Evolutionary conservation across 2,888 invertebrate genomes (phyloP).

Genomic region (Melinaea marsaeus): DNA sequence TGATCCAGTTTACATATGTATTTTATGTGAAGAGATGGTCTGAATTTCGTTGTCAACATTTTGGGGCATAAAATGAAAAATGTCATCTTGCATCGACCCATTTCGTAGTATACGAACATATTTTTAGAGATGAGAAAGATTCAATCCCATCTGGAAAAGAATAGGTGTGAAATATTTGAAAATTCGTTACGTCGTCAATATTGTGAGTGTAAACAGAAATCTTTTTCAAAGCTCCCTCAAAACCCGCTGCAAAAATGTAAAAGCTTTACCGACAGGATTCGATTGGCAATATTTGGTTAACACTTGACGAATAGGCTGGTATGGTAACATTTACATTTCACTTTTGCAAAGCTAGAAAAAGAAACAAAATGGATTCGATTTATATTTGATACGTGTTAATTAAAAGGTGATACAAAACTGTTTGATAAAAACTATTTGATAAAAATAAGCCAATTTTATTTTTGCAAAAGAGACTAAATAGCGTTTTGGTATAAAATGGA

Average conservation of each 20-base stretch:
- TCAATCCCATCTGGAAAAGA: slow-evolving; percentile 12
- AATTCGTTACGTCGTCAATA: slow-evolving; percentile 9
- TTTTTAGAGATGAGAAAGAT: slow-evolving; percentile 17
- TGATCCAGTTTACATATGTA: no score
- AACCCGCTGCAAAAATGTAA: slow-evolving; percentile 13
- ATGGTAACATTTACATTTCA: no score
- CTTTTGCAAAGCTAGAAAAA: no score
- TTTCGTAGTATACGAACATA: slow-evolving; percentile 9
- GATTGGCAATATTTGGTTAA: slow-evolving; percentile 20
- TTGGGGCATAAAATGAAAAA: neutral
- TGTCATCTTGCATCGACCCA: neutral
- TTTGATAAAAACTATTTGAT: no score
- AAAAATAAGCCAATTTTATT: no score
- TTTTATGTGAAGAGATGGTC: no score
- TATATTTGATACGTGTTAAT: neutral
- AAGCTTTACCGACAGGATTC: slow-evolving; percentile 16
- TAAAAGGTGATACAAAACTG: no score
- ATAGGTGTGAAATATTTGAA: slow-evolving; percentile 14
- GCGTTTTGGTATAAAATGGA: no score
- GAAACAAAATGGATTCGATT: no score
- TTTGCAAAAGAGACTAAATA: no score
- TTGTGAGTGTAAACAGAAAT: neutral
- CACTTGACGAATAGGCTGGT: slow-evolving; percentile 11
- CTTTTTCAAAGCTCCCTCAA: neutral
- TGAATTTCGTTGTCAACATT: neutral